These are phyloP conservation scores for Tachysurus fulvidraco DNA, from an alignment of 2,113 vertebrate species.

Conservation along the genomic window DNA sequence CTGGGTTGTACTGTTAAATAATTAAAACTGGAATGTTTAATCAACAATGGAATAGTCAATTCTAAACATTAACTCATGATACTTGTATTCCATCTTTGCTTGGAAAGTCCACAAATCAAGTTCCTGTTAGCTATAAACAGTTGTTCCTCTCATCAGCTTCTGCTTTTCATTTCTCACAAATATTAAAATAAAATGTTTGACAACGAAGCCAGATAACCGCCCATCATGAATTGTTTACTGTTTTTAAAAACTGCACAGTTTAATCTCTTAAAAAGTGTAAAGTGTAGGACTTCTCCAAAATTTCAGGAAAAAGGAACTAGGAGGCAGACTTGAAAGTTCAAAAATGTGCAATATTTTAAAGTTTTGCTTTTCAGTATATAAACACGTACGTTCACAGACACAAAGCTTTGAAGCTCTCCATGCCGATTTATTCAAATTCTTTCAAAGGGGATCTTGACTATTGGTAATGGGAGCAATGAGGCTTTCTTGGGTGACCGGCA, in stretches of 20 bases:
- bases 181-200: not conserved
- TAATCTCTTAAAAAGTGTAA: not conserved
- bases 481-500: no score
- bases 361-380: no score
- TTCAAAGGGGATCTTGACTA: no score
- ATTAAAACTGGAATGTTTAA: not conserved
- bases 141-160: not conserved
- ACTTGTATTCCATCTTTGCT: not conserved
- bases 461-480: no score
- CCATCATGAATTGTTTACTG: not conserved
- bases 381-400: no score
- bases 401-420: no score
- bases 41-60: not conserved
- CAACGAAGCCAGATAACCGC: not conserved
- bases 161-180: not conserved
- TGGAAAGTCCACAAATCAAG: not conserved
- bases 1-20: not conserved
- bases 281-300: no score
- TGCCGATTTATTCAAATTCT: no score
- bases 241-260: not conserved
- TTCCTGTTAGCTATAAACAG: not conserved
- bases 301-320: no score
- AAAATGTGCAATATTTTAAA: no score
- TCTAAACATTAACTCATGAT: not conserved
- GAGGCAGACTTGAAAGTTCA: no score